Base-by-base conservation (phyloP, 2,797 vertebrate species). In the Gobionotothen gibberifrons region DNA sequence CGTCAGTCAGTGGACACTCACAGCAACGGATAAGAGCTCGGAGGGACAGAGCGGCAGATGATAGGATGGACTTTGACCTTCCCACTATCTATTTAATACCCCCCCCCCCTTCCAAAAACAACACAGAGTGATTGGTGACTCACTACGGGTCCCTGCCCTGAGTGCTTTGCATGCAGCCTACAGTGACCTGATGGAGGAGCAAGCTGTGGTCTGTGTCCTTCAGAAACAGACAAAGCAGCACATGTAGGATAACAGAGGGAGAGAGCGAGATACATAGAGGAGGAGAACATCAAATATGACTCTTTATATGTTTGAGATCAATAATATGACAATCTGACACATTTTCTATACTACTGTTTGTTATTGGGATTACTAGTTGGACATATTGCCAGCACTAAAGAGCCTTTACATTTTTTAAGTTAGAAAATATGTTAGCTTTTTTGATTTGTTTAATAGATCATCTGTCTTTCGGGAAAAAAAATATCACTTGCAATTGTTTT, bases 21-120 rank as follows among this genome's bases (percentile, higher is more conserved):
- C 90, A 91, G 87, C 86, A 85, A 72, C 65, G 22, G 87, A 93
- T 90, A 85, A 90, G 85, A 83, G 93, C 93, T 94, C 26, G 32
- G 73, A 93, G 94, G 91, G 92, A 94, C 92, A 92, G 77, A 76
- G 43, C 52, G 16, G 83, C 83, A 80, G 82, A 89, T 40, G 66
- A 85, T 68, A 85, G 76, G 79, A 85, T 80, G 93, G 93, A 93
- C 93, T 89, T 84, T 93, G 92, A 94, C 93, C 93, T 95, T 93
- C 92, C 92, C 88, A 65, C 84, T 83, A 83, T 89, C 84, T 39
- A 51, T 92, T 82, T 79, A 84, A 79, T 52, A 49, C 46, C 47
- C 69, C 67, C 62, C 6, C 17, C 51, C n/a, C 62, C 65, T 72
- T 72, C 72, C 15, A 63, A 82, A 84, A 84, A 79, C 79, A 81